These are phyloP conservation scores for Zaprionus taronus DNA, from an alignment of 1,140 invertebrate genomes.

Conservation along the genomic window DNA sequence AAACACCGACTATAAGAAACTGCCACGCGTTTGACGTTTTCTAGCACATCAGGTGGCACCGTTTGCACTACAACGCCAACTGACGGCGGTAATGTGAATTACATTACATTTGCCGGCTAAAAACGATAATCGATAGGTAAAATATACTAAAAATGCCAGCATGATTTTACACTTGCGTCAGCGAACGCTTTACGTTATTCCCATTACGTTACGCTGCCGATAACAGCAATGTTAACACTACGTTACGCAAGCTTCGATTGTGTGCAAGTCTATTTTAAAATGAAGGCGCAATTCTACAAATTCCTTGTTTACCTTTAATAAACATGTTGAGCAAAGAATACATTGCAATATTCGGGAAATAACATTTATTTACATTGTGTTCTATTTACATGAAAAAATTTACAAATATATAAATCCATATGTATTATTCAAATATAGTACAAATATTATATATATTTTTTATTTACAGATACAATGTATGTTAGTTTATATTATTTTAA, in stretches of 20 bases:
- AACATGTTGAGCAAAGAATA: not conserved
- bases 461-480: conserved; percentile 17
- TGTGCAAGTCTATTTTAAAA: not conserved
- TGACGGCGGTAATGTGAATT: conserved; percentile 11
- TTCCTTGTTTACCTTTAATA: not conserved
- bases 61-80: conserved; percentile 32
- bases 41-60: conserved; percentile 49
- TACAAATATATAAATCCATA: conserved; percentile 19
- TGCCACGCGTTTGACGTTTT: conserved; percentile 59
- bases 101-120: conserved; percentile 11
- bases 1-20: conserved; percentile 32
- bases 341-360: conserved; percentile 22
- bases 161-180: not conserved
- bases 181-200: not conserved
- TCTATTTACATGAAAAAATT: conserved; percentile 31
- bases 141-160: conserved; percentile 32
- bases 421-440: conserved; percentile 1
- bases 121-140: conserved; percentile 7
- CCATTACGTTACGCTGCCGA: not conserved
- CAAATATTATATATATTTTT: conserved; percentile 6
- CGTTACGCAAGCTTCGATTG: not conserved
- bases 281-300: not conserved
- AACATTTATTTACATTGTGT: conserved; percentile 41
- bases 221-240: not conserved
- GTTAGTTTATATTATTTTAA: conserved; percentile 13